Percentiles rank a stretch among this genome's conserved stretches.
Conservation (phyloP, 2,888 invertebrate species). For the Melanchra persicariae region DNA sequence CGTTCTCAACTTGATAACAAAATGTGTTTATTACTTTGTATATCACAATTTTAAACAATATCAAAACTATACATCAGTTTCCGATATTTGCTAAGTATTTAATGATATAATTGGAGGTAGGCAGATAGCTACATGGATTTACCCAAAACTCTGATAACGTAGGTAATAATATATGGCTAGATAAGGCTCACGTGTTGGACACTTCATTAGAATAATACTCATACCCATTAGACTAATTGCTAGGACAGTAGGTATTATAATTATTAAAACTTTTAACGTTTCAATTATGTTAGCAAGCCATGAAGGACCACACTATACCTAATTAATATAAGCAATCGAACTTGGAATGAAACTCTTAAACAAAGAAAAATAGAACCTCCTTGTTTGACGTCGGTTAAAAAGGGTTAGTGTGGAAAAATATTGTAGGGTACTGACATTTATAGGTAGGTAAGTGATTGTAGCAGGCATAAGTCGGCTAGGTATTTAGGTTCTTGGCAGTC, state of each 20-base stretch:
- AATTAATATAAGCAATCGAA: conserved; percentile 3
- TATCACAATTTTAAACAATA: conserved; percentile 19
- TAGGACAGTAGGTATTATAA: conserved; percentile 11
- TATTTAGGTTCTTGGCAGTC: conserved; percentile 8
- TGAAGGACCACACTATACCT: background rate
- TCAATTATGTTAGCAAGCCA: conserved; percentile 1
- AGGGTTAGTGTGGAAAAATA: background rate
- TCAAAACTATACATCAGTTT: conserved; percentile 20
- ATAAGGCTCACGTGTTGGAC: conserved; percentile 41
- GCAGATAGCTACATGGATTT: conserved; percentile 18
- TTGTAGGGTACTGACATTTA: background rate
- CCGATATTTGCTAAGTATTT: conserved; percentile 44
- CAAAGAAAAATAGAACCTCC: background rate
- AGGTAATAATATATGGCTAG: background rate
- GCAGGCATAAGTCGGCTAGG: background rate
- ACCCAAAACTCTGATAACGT: conserved; percentile 24
- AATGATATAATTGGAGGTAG: conserved; percentile 41
- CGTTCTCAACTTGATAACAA: conserved; percentile 13
- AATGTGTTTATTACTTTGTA: conserved; percentile 20
- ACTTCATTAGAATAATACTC: conserved; percentile 31
- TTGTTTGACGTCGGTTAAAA: background rate
- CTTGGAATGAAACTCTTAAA: background rate
- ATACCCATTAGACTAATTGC: conserved; percentile 55
- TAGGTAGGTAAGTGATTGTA: background rate
- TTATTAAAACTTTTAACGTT: conserved; percentile 1